These are phyloP conservation scores for Botia kubotai DNA, from an alignment of 2,797 vertebrate genomes.

Conservation along the genomic window DNA sequence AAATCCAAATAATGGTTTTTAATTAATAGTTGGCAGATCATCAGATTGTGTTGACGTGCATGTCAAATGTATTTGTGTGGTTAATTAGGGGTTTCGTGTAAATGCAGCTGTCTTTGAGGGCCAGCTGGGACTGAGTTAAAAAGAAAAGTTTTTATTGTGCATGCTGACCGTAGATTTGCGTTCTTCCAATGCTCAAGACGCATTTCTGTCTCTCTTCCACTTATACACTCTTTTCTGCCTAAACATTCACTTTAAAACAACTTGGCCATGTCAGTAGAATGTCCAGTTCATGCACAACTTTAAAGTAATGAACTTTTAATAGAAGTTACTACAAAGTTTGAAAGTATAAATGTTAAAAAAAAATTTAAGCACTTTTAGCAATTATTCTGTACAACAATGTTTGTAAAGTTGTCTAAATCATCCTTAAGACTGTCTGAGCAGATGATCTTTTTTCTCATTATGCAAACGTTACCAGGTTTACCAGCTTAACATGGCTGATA, in stretches of 20 bases:
- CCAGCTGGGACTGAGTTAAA: conserved; percentile 54
- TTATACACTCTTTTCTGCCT: conserved; percentile 22
- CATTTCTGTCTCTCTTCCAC: conserved; percentile 15
- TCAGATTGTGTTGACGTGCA: conserved; percentile 41
- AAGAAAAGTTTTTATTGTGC: conserved; percentile 67
- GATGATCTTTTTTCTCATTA: too few species aligned
- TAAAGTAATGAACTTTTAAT: too few species aligned
- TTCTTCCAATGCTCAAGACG: conserved; percentile 64
- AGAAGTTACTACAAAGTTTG: too few species aligned
- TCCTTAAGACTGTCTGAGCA: too few species aligned
- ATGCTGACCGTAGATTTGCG: conserved; percentile 72
- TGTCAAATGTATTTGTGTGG: conserved; percentile 36
- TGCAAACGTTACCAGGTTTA: too few species aligned
- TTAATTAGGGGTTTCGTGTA: conserved; percentile 59
- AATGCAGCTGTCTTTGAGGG: conserved; percentile 52
- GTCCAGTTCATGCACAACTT: not conserved
- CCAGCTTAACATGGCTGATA: too few species aligned
- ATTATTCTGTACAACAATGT: too few species aligned
- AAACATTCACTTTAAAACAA: not conserved
- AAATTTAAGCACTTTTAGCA: too few species aligned
- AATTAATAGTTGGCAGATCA: conserved; percentile 26
- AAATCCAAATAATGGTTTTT: not conserved
- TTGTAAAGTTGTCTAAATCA: too few species aligned
- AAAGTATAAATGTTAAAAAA: too few species aligned
- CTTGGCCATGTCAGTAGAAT: too few species aligned